These are phyloP conservation scores for Lates japonicus DNA, from an alignment of 2,797 vertebrate species.

Conservation along the genomic window DNA sequence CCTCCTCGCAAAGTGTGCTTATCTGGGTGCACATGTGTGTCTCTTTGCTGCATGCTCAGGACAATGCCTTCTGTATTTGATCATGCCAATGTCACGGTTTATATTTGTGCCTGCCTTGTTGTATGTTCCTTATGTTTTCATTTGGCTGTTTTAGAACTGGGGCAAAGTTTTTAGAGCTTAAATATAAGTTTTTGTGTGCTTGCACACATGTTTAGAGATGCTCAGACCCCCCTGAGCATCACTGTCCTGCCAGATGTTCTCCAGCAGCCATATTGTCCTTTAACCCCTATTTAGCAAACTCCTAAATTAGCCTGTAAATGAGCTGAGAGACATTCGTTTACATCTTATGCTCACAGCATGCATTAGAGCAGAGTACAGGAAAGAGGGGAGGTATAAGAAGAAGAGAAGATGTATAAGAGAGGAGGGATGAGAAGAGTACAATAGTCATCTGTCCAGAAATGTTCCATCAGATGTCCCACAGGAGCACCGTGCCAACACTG, in stretches of 20 bases:
- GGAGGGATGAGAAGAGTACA: conserved; percentile 15
- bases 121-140: background rate
- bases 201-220: conserved; percentile 23
- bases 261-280: conserved; percentile 40
- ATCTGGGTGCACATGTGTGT: background rate
- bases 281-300: conserved; percentile 44
- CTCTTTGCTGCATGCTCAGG: background rate
- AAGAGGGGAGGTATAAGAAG: background rate
- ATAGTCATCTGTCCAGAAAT: conserved; percentile 46
- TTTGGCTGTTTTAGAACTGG: background rate
- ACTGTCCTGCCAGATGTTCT: conserved; percentile 64
- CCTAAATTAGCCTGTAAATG: conserved; percentile 68
- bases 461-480: conserved; percentile 25
- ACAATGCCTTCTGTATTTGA: conserved; percentile 4
- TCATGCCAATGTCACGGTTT: background rate
- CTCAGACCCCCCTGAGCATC: conserved; percentile 28
- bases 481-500: conserved; percentile 15
- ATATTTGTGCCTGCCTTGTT: conserved; percentile 8
- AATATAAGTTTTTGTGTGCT: conserved; percentile 26
- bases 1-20: background rate
- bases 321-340: conserved; percentile 70
- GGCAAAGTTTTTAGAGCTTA: background rate
- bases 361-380: conserved; percentile 30
- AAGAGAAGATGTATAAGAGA: conserved; percentile 8
- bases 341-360: conserved; percentile 37